Percentiles rank a stretch among this genome's conserved stretches.
These are phyloP conservation scores for Hylyphantes graminicola DNA, from an alignment of 1,140 invertebrate species.

Conservation along the genomic window DNA sequence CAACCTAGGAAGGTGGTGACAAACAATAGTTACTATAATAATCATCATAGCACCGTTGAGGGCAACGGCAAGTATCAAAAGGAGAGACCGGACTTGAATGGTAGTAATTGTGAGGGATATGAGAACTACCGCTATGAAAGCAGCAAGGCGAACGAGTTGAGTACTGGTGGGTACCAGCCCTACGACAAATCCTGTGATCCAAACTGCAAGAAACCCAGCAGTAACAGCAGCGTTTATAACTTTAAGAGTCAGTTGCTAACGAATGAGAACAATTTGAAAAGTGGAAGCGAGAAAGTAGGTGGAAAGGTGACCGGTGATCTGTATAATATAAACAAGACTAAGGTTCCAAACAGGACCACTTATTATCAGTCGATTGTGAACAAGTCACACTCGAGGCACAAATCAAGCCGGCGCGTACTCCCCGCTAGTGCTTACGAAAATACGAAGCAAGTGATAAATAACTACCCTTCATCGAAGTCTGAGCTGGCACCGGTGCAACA, in stretches of 20 bases:
- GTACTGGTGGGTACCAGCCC: not conserved
- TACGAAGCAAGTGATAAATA: constrained; percentile 38
- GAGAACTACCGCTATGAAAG: constrained; percentile 17
- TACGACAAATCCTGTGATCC: constrained; percentile 56
- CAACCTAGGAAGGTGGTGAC: constrained; percentile 33
- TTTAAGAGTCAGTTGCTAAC: constrained; percentile 20
- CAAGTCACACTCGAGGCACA: constrained; percentile 52
- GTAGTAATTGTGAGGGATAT: too few relatives aligned
- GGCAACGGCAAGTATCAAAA: too few relatives aligned
- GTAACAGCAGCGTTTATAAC: constrained; percentile 28
- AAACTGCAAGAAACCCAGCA: constrained; percentile 23
- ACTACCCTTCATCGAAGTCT: constrained; percentile 7
- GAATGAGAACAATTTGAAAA: constrained; percentile 5
- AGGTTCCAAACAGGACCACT: constrained; percentile 48
- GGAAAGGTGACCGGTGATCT: constrained; percentile 8
- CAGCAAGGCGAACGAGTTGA: not conserved
- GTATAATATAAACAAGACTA: constrained; percentile 20
- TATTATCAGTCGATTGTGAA: constrained; percentile 54
- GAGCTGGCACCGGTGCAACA: not conserved
- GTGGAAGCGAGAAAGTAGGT: constrained; percentile 4
- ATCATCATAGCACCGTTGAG: not conserved
- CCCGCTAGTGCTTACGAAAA: constrained; percentile 52
- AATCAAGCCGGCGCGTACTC: constrained; percentile 44
- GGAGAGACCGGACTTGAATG: too few relatives aligned
- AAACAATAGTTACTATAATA: constrained; percentile 20